Conservation (phyloP, 2,113 vertebrate species). For the Pterophyllum scalare region DNA sequence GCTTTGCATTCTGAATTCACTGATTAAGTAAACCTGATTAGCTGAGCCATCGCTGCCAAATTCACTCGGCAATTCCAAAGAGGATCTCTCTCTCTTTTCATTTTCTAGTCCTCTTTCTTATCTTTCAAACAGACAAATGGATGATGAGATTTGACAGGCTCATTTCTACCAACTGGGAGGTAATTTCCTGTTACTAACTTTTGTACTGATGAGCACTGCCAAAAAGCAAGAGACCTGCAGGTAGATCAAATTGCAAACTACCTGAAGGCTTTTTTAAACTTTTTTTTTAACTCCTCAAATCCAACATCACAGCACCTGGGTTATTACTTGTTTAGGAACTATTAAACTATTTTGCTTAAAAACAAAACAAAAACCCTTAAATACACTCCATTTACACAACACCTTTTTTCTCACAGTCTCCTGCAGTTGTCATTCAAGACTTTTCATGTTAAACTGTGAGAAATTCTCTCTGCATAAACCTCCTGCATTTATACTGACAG, state of each 20-base stretch:
- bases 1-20: conserved; percentile 51
- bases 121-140: conserved; percentile 53
- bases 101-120: conserved; percentile 39
- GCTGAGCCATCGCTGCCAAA: conserved; percentile 38
- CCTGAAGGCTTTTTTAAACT: conserved; percentile 16
- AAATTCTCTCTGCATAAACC: neutral
- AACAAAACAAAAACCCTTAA: no score
- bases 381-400: neutral
- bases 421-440: neutral
- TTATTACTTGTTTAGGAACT: neutral
- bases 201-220: conserved; percentile 33
- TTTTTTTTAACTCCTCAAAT: neutral
- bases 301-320: neutral
- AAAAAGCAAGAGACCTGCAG: conserved; percentile 13
- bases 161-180: conserved; percentile 36
- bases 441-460: neutral
- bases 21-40: conserved; percentile 73
- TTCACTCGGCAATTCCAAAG: conserved; percentile 43
- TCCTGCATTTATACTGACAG: no score
- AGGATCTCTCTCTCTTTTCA: conserved; percentile 3
- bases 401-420: neutral
- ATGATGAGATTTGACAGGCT: conserved; percentile 56
- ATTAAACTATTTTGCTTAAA: neutral
- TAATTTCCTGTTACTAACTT: conserved; percentile 28
- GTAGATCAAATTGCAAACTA: conserved; percentile 25